These are phyloP conservation scores for Cynopterus sphinx DNA, from an alignment of 2,797 vertebrate species.

Conservation along the genomic window DNA sequence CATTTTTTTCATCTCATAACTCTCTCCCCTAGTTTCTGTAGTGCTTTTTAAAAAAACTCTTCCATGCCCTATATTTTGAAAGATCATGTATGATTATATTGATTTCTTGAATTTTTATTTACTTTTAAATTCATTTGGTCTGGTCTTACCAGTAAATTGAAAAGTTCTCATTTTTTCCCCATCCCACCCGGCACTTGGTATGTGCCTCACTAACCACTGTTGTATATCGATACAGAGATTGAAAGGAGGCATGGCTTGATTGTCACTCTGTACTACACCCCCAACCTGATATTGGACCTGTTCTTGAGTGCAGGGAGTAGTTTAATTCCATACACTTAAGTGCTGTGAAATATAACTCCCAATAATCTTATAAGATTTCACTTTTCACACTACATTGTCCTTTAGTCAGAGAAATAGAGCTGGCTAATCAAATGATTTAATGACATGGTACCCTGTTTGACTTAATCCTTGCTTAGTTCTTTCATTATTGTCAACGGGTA, in stretches of 20 bases:
- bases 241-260: not conserved
- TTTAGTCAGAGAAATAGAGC: not conserved
- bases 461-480: conserved; percentile 21
- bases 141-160: not conserved
- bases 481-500: conserved; percentile 58
- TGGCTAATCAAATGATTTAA: conserved; percentile 49
- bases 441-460: not conserved
- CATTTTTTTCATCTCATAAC: not conserved
- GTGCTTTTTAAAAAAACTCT: not conserved
- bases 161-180: not conserved
- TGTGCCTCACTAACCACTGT: not conserved
- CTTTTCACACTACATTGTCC: not conserved
- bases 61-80: not conserved
- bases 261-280: not conserved
- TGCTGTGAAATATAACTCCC: not conserved
- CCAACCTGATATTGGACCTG: not conserved
- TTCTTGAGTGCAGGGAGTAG: not conserved
- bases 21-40: not conserved
- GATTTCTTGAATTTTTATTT: not conserved
- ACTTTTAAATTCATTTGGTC: not conserved
- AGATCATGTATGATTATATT: not conserved
- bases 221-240: not conserved
- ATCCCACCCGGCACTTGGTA: not conserved
- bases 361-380: not conserved
- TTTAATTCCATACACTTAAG: not conserved